Base-by-base conservation (phyloP, 2,797 vertebrate species). In the Crenuchus spilurus region DNA sequence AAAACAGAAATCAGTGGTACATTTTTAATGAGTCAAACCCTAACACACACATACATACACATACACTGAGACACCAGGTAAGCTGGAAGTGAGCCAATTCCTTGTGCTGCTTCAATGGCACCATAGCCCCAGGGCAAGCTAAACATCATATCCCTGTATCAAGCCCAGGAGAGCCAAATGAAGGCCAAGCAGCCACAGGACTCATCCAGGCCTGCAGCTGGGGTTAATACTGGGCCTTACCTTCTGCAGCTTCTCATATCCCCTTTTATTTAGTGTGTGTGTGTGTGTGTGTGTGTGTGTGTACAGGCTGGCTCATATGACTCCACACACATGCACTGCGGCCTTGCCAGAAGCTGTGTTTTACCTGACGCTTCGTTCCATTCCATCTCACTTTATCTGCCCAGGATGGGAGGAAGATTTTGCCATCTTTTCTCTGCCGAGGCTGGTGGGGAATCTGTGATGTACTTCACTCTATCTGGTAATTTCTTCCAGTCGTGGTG, bases 131-230 rank as follows among this genome's bases (percentile, higher is more conserved):
- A 83, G 90, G 91, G 90, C 87, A 90, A 74, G 83, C 91, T 91
- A 91, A 94, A 93, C 85, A 86, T 82, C 84, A 87, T 88, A 92
- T 83, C 84, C 54, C 86, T 77, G 76, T 88, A 90, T 87, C 83
- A 88, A 90, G 91, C 91, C 87, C 88, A 85, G 78, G 84, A 83
- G 77, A 87, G 72, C 83, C 80, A 79, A 85, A 83, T 75, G 70
- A 82, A 84, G 80, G 78, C 82, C 78, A 84, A 84, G 84, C 85
- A 82, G 83, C 79, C 85, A 73, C 84, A 88, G 91, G 93, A 88
- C 90, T 91, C 91, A 92, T 91, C 90, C 90, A 91, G 89, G 86
- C 92, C 92, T 90, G 90, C 89, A 93, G 92, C 91, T 85, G 85
- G 82, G 82, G 84, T 88, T 92, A 92, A 93, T 85, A 87, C 87